Evolutionary conservation across 2,888 invertebrate species (phyloP).

Genomic region (Chromoteleia sp.): DNA sequence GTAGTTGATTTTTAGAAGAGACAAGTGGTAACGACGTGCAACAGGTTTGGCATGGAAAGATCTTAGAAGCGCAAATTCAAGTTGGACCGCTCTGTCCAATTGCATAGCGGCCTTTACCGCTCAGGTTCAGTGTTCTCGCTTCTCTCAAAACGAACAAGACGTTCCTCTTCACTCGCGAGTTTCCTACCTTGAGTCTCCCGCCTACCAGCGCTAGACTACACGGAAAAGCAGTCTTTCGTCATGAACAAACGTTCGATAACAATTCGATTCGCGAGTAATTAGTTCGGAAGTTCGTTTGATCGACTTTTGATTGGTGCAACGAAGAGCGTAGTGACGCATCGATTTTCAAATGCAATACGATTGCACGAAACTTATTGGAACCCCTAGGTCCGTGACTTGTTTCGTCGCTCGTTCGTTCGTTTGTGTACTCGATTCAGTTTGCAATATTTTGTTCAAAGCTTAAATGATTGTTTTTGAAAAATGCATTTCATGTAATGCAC

Average conservation of each 20-base stretch:
- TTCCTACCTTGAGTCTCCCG: not conserved
- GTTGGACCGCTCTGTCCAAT: conserved; percentile 25
- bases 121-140: conserved; percentile 14
- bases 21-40: conserved; percentile 66
- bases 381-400: too few species aligned
- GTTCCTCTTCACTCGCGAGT: not conserved
- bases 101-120: conserved; percentile 8
- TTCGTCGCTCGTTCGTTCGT: too few species aligned
- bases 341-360: conserved; percentile 53
- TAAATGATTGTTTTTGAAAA: too few species aligned
- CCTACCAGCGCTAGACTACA: too few species aligned
- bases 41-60: conserved; percentile 72
- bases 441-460: too few species aligned
- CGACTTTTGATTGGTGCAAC: conserved; percentile 76
- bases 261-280: conserved; percentile 76
- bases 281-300: conserved; percentile 78
- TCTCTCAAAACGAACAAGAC: not conserved
- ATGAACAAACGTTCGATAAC: conserved; percentile 71
- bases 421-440: too few species aligned
- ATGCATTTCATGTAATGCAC: too few species aligned
- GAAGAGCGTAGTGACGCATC: conserved; percentile 61
- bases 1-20: conserved; percentile 13
- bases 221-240: conserved; percentile 23
- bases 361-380: too few species aligned
- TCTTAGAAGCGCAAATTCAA: conserved; percentile 34